A percentile compares a stretch with the other conserved stretches of the same genome.
Conservation (phyloP, 2,113 vertebrate genomes). For the Solenodon paradoxus region DNA sequence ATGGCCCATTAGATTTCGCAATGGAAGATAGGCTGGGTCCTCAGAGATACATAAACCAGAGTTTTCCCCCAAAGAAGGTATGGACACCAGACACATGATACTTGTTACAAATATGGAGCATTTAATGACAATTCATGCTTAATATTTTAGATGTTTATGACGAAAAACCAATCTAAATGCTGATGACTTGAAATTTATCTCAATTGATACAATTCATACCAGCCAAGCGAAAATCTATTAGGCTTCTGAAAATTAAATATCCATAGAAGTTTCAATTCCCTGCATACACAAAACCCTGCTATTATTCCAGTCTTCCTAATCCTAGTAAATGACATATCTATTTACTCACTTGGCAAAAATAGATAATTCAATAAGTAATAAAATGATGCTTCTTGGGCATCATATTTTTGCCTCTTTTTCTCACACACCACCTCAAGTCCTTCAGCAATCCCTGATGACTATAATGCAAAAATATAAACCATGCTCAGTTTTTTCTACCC, state of each 20-base stretch:
- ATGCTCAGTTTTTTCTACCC: neutral
- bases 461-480: too few relatives aligned
- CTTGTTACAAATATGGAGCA: neutral
- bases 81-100: neutral
- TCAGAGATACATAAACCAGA: neutral
- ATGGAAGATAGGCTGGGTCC: neutral
- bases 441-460: neutral
- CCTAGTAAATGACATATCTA: neutral
- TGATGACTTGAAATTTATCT: neutral
- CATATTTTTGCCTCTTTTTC: neutral
- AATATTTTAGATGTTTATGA: neutral
- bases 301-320: neutral
- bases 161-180: too few relatives aligned
- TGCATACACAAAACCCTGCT: neutral
- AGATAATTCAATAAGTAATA: neutral
- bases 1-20: neutral
- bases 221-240: neutral
- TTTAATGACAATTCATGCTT: neutral
- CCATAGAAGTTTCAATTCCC: neutral
- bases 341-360: neutral
- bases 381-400: neutral
- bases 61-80: neutral
- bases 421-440: neutral
- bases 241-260: neutral
- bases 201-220: neutral